Conservation (phyloP, 1,140 invertebrate genomes). For the Pachypeltis micranthus region DNA sequence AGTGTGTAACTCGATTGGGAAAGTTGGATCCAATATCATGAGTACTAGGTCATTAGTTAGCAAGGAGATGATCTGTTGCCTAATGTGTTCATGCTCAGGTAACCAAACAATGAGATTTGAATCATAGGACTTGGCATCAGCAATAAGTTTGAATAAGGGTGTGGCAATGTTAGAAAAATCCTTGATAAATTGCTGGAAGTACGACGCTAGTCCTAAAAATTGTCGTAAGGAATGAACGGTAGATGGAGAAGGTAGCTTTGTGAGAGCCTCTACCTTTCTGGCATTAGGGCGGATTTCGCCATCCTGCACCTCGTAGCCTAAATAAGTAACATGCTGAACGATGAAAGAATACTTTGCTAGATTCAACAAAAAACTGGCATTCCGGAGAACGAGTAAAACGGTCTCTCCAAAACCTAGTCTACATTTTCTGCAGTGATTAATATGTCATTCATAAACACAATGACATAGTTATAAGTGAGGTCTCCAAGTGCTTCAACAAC, state of each 20-base stretch:
- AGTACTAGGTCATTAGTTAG: constrained; percentile 29
- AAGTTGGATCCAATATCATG: constrained; percentile 30
- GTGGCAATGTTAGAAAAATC: constrained; percentile 26
- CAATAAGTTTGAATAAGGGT: constrained; percentile 24
- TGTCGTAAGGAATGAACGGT: constrained; percentile 28
- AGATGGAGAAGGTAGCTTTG: constrained; percentile 22
- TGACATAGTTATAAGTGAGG: not conserved
- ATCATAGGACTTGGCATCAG: too few relatives aligned
- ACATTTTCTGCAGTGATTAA: constrained; percentile 5
- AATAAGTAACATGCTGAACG: constrained; percentile 27
- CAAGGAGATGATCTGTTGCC: not conserved
- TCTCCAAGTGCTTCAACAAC: constrained; percentile 26
- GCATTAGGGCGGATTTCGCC: constrained; percentile 24
- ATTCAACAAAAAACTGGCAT: constrained; percentile 18
- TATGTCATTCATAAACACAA: not conserved
- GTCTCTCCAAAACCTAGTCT: constrained; percentile 6
- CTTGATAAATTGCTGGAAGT: constrained; percentile 30
- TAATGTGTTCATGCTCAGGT: not conserved
- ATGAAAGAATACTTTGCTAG: constrained; percentile 30
- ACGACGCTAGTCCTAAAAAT: constrained; percentile 28
- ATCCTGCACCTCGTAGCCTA: constrained; percentile 28
- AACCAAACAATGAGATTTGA: constrained; percentile 7
- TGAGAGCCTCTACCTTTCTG: constrained; percentile 21
- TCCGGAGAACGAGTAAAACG: constrained; percentile 5
- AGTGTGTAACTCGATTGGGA: constrained; percentile 29